These are phyloP conservation scores for Columba livia DNA, from an alignment of 2,113 vertebrate genomes.

Conservation along the genomic window DNA sequence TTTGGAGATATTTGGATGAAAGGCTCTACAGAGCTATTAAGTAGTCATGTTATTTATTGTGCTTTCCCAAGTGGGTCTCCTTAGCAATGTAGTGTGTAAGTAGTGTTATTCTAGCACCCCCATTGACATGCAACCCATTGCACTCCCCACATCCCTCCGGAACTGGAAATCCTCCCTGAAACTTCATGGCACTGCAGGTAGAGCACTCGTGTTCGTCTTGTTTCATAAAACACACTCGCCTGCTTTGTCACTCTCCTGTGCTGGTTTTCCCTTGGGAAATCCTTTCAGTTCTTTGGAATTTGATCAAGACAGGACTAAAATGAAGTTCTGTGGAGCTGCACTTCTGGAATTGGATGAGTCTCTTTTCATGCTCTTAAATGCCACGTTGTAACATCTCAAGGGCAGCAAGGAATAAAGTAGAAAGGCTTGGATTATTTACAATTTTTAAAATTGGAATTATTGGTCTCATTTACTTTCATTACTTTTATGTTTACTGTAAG, in stretches of 20 bases:
- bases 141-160: background rate
- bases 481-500: background rate
- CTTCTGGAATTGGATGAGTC: background rate
- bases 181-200: background rate
- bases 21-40: background rate
- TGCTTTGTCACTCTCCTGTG: background rate
- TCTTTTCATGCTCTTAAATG: background rate
- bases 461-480: background rate
- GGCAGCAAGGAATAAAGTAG: background rate
- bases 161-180: rapidly evolving
- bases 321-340: background rate
- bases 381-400: background rate
- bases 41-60: background rate
- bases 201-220: background rate
- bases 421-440: background rate
- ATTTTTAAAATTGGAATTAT: background rate
- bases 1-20: background rate
- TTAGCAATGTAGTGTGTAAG: background rate
- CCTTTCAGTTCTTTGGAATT: background rate
- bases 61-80: background rate
- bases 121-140: background rate
- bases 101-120: background rate
- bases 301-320: background rate
- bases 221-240: background rate
- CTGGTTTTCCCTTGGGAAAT: background rate